These are phyloP conservation scores for Phalacrocorax carbo DNA, from an alignment of 2,113 vertebrate species.

Conservation along the genomic window DNA sequence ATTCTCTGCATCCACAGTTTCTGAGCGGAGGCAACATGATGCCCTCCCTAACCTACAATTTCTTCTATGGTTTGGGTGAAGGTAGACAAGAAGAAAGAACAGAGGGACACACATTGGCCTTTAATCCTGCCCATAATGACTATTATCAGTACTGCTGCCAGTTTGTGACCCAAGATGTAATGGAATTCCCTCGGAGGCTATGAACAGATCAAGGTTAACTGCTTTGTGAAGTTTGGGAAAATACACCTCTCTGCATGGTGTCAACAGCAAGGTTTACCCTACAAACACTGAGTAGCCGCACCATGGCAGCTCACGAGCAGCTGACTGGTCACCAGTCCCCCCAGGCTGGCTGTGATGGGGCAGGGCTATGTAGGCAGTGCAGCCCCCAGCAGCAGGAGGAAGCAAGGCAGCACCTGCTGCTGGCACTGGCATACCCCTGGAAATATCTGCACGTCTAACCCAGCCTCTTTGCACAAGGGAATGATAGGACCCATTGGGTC, in stretches of 20 bases:
- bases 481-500: background rate
- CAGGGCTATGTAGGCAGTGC: background rate
- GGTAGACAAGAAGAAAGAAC: background rate
- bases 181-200: background rate
- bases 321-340: background rate
- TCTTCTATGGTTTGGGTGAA: background rate
- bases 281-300: fast-evolving
- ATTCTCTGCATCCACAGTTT: background rate
- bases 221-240: background rate
- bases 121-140: background rate
- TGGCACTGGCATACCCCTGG: background rate
- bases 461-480: background rate
- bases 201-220: background rate
- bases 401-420: background rate
- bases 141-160: background rate
- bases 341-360: fast-evolving
- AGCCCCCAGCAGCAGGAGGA: background rate
- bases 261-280: background rate
- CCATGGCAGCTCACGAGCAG: fast-evolving
- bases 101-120: background rate
- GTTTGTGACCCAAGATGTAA: background rate
- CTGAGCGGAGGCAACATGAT: background rate
- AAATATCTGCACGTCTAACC: background rate
- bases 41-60: background rate
- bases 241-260: background rate